A percentile compares a stretch with the other conserved stretches of the same genome.
phyloP scores from a whole-genome alignment of 2,113 vertebrate species.

The Xerus inauris region DNA sequence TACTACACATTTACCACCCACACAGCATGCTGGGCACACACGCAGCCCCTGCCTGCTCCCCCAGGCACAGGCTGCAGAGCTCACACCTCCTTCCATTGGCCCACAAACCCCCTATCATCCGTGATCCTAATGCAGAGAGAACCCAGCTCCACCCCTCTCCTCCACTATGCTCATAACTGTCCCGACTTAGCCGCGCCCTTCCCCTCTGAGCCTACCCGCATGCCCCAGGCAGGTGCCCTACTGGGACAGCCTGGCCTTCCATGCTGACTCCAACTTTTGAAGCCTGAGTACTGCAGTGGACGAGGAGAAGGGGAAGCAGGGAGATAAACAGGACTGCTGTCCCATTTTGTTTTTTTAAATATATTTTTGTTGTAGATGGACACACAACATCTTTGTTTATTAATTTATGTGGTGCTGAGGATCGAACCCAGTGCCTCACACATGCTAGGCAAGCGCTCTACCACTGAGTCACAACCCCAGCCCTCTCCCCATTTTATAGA shows the following conservation, averaged over 20 bases:
- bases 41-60: not conserved
- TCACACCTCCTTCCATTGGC: not conserved
- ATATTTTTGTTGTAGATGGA: too few species aligned
- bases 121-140: not conserved
- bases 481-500: not conserved
- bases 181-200: not conserved
- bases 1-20: too few species aligned
- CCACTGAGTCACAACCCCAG: too few species aligned
- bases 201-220: accelerated
- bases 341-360: too few species aligned
- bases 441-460: too few species aligned
- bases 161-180: not conserved
- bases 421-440: too few species aligned
- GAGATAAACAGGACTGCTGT: not conserved
- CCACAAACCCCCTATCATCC: too few species aligned
- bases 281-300: not conserved
- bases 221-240: not conserved
- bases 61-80: not conserved
- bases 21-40: too few species aligned
- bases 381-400: too few species aligned
- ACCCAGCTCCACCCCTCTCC: not conserved
- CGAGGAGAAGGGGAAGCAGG: not conserved
- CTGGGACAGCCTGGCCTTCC: not conserved
- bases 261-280: not conserved
- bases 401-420: too few species aligned